Conservation (phyloP, 1,140 invertebrate genomes). For the Cyphomyrmex costatus region DNA sequence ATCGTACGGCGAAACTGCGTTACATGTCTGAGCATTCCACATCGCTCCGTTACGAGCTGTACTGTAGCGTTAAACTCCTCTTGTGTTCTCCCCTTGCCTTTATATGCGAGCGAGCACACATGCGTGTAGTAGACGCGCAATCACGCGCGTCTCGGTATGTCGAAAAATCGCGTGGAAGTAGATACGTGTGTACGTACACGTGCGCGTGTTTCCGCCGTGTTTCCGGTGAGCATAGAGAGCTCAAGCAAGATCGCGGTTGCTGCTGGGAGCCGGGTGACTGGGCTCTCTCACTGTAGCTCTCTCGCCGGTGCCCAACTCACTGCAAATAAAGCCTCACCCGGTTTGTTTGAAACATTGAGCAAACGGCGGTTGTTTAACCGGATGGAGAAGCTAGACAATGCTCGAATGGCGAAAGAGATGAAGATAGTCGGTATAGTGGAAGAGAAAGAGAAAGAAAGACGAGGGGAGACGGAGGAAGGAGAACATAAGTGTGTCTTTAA, state of each 20-base stretch:
- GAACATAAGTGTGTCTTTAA: slow-evolving; percentile 28
- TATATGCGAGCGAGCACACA: not conserved
- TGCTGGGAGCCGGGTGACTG: slow-evolving; percentile 40
- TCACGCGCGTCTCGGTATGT: not conserved
- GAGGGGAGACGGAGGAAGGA: slow-evolving; percentile 11
- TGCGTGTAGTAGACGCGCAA: not conserved
- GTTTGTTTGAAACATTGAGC: slow-evolving; percentile 82
- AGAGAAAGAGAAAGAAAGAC: slow-evolving; percentile 29
- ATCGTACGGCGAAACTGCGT: not conserved
- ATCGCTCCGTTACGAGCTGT: slow-evolving; percentile 11
- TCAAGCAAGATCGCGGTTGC: slow-evolving; percentile 52
- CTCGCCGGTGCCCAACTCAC: slow-evolving; percentile 68
- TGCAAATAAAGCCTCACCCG: slow-evolving; percentile 80
- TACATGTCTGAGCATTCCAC: not conserved
- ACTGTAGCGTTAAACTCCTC: slow-evolving; percentile 33
- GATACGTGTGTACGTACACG: slow-evolving; percentile 34
- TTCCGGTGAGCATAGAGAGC: slow-evolving; percentile 65
- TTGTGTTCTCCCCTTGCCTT: slow-evolving; percentile 25
- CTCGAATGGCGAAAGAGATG: slow-evolving; percentile 63
- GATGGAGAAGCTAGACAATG: slow-evolving; percentile 71
- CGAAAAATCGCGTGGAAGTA: slow-evolving; percentile 31
- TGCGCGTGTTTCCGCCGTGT: not conserved
- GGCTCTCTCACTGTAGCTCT: slow-evolving; percentile 52
- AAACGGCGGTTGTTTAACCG: slow-evolving; percentile 81
- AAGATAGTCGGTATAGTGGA: slow-evolving; percentile 44